Percentiles rank a stretch among this genome's conserved stretches.
Conservation (phyloP, 2,113 vertebrate species). For the Peromyscus polionotus region DNA sequence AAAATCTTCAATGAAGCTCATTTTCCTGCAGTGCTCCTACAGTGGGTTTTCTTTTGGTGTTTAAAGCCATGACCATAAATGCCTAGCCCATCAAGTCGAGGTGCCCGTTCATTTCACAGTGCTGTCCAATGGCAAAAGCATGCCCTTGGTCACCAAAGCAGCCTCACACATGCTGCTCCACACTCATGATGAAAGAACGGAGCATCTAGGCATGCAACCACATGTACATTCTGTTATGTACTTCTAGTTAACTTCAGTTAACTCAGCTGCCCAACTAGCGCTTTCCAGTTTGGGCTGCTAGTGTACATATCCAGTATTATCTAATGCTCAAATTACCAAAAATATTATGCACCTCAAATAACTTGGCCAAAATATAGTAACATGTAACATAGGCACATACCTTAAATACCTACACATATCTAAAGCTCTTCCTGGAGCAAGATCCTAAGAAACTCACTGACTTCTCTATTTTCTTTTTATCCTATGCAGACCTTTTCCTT, state of each 20-base stretch:
- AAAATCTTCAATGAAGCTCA: neutral
- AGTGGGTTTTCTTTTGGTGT: neutral
- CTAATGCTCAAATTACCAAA: conserved; percentile 39
- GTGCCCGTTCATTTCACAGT: neutral
- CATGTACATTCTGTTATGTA: neutral
- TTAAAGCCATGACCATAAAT: neutral
- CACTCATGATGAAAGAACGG: neutral
- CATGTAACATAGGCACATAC: neutral
- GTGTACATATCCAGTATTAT: neutral
- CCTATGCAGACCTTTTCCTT: neutral
- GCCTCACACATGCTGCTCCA: neutral
- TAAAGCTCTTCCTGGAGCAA: conserved; percentile 18
- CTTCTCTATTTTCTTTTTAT: conserved; percentile 23
- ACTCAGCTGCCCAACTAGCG: neutral
- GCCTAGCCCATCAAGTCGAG: neutral
- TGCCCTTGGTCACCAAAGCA: neutral
- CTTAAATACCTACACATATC: neutral
- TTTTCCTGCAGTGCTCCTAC: neutral
- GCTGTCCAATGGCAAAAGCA: neutral
- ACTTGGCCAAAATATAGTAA: neutral
- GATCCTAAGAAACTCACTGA: neutral
- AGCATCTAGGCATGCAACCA: neutral
- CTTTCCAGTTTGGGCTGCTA: neutral
- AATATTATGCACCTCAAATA: neutral
- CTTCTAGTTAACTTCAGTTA: neutral